These are phyloP conservation scores for Caenorhabditis latens DNA, from an alignment of 1,140 invertebrate genomes.

Conservation along the genomic window DNA sequence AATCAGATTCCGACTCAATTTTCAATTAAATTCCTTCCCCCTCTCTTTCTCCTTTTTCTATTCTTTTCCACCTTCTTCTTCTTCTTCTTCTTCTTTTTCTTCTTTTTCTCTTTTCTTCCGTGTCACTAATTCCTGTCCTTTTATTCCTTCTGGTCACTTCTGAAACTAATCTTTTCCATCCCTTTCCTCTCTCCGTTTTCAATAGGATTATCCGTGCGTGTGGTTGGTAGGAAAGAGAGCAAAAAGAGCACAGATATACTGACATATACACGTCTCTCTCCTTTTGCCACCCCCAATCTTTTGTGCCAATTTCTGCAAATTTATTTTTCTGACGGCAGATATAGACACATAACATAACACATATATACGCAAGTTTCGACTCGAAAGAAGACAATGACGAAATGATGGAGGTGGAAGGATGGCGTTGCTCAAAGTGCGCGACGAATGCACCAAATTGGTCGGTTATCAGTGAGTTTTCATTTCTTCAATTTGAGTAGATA, in stretches of 20 bases:
- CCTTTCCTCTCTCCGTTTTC: neutral
- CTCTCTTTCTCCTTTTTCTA: neutral
- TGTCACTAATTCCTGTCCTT: conserved; percentile 33
- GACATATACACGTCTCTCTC: neutral
- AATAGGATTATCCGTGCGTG: conserved; percentile 44
- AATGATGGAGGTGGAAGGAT: conserved; percentile 28
- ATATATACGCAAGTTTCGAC: neutral
- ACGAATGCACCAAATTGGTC: conserved; percentile 55
- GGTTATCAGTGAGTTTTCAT: conserved; percentile 42
- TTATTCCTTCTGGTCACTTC: conserved; percentile 17
- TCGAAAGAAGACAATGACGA: neutral
- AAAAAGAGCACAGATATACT: neutral
- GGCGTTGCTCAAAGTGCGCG: conserved; percentile 62
- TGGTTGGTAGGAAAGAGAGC: neutral
- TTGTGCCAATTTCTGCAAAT: neutral
- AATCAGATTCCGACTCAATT: neutral
- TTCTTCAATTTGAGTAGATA: neutral
- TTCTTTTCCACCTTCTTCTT: neutral
- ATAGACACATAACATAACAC: neutral
- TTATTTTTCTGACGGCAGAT: conserved; percentile 12
- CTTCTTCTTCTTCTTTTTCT: neutral
- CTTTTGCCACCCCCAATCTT: neutral
- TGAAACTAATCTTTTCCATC: conserved; percentile 33
- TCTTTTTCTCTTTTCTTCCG: neutral
- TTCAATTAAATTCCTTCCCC: conserved; percentile 11